Percentiles rank a stretch among this genome's conserved stretches.
Conservation (phyloP, 2,113 vertebrate genomes). For the Lasiurus cinereus region DNA sequence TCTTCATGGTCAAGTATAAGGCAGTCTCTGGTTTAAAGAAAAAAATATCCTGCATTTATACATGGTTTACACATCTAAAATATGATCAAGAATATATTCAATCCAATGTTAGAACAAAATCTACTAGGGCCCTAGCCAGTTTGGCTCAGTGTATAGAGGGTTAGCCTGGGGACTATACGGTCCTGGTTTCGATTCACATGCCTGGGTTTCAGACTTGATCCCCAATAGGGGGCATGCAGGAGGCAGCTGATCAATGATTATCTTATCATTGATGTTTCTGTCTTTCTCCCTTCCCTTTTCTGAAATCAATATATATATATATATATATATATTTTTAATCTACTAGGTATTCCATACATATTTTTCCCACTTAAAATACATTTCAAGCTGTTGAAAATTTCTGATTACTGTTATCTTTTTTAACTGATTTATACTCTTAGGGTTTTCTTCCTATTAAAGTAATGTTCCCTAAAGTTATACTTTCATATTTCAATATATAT, state of each 20-base stretch:
- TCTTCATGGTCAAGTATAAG: neutral
- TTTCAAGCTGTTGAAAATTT: conserved; percentile 57
- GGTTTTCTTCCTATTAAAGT: conserved; percentile 33
- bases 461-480: conserved; percentile 2
- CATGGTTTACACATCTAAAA: neutral
- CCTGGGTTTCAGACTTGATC: too few relatives aligned
- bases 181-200: too few relatives aligned
- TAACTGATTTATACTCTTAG: conserved; percentile 15
- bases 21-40: neutral
- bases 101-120: neutral
- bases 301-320: too few relatives aligned
- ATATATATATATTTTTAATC: neutral
- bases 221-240: too few relatives aligned
- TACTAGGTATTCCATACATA: neutral
- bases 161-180: too few relatives aligned
- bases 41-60: neutral
- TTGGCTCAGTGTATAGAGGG: too few relatives aligned
- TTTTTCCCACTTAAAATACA: conserved; percentile 12
- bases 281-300: too few relatives aligned
- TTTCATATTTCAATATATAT: conserved; percentile 1
- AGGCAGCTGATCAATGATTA: too few relatives aligned
- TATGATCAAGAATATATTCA: conserved; percentile 10
- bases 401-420: conserved; percentile 19
- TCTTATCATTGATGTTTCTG: too few relatives aligned
- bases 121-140: neutral